Base-by-base conservation (phyloP, 2,797 vertebrate species). In the Hippoglossus hippoglossus region DNA sequence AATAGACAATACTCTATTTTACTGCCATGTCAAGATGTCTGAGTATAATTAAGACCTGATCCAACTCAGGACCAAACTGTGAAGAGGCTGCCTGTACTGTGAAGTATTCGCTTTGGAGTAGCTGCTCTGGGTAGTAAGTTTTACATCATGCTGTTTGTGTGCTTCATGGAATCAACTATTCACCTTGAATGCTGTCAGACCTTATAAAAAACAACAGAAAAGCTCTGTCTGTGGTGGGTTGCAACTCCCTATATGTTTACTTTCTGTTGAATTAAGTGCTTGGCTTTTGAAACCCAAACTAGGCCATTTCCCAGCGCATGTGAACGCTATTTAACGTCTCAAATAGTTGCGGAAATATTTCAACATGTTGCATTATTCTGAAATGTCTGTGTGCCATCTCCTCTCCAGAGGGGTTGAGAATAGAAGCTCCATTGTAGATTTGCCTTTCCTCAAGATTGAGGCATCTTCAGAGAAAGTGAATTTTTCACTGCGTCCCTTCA, bases 291-390 rank as follows among this genome's bases (percentile, higher is more conserved):
- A 80, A 57, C 8, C 50, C 52, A 70, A 84, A 85, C 59, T 75
- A 72, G 80, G 77, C 54, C 74, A 75, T 79, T 82, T 77, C 67
- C 75, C 77, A 24, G 46, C 0, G 49, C 71, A 11, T 66, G 51
- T 63, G 49, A 47, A 21, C 34, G 46, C 56, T 77, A 71, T 69
- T 81, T 78, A 68, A 81, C 75, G 82, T 86, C 73, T 75, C 25
- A 73, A 82, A 79, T 61, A 78, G 63, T 82, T 57, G 57, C 18
- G n/a, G 66, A 79, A 63, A 34, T 57, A 83, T 83, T 87, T 85
- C 65, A 70, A 77, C 68, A 72, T 66, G 75, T 81, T 79, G 75
- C 70, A 75, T 80, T 81, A 72, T 76, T 84, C 69, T 61, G 64
- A 71, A 63, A 65, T 73, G 52, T 72, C 47, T 51, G 15, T 26